Evolutionary conservation across 2,888 invertebrate species (phyloP), one percentile per base, ranked within the genome.

Genomic region (Linnaemya tessellans): DNA sequence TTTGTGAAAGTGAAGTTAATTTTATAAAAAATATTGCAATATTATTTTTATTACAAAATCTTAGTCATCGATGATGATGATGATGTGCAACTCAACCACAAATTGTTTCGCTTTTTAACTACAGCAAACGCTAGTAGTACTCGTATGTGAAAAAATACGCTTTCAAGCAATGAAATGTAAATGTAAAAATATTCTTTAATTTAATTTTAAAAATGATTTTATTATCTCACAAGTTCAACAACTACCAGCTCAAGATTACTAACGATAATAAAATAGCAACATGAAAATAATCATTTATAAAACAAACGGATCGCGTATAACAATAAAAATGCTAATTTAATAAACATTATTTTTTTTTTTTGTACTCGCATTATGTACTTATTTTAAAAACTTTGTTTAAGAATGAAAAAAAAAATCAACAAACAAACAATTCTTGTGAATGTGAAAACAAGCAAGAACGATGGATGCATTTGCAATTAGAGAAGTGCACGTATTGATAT

Each of bases 161-260:
- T 58, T 46, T 4, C 51, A 20, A 20, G 20, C 64, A 79, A n/a
- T n/a, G 38, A 78, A 56, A 71, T 79, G 43, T 58, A 58, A 73
- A 80, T 73, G 15, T 38, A 80, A 74, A 67, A 56, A 51, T 54
- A 46, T 13, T 58, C 75, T 78, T 62, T 22, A 78, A 83, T 49
- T 73, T 71, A 78, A 82, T 82, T 82, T 67, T 22, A 68, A 62
- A 54, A 62, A 68, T 54, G 11, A 62, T 64, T 71, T 78, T 79
- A 82, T 79, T 81, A 85, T 82, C 70, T 68, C 41, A 81, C 82
- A 85, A 85, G 85, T 82, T 85, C 85, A 85, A 85, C 68, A 73
- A 78, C 56, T 56, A 84, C 78, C 11, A 41, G 3, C 65, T 68
- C 60, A 58, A 62, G 80, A 84, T 77, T 82, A 82, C 64, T 79